These are phyloP conservation scores for Tubulanus polymorphus DNA, from an alignment of 2,888 invertebrate species.

Conservation along the genomic window DNA sequence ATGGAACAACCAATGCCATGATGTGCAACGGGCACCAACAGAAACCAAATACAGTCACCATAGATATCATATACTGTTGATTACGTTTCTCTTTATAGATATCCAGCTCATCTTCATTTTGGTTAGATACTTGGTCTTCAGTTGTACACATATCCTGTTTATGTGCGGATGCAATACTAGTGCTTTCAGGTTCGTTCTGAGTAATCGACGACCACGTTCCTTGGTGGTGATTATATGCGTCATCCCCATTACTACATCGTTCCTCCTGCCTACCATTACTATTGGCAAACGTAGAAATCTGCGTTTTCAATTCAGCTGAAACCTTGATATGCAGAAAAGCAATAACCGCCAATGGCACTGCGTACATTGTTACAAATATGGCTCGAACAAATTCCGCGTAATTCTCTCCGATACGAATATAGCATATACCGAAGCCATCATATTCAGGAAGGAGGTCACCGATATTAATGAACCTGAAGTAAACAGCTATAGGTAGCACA, in stretches of 20 bases:
- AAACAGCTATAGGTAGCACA: slow-evolving; percentile 70
- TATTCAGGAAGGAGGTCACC: slow-evolving; percentile 56
- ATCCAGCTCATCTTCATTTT: slow-evolving; percentile 46
- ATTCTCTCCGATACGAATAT: slow-evolving; percentile 34
- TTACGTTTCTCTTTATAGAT: slow-evolving; percentile 62
- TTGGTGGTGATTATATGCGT: slow-evolving; percentile 47
- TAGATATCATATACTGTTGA: slow-evolving; percentile 65
- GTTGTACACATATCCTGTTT: slow-evolving; percentile 10
- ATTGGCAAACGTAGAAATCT: slow-evolving; percentile 18
- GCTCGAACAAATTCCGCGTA: slow-evolving; percentile 48
- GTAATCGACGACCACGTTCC: slow-evolving; percentile 21
- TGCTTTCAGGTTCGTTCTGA: slow-evolving; percentile 16
- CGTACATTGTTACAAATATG: slow-evolving; percentile 55
- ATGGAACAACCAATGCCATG: slow-evolving; percentile 61
- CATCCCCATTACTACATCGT: slow-evolving; percentile 56
- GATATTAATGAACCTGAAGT: slow-evolving; percentile 68
- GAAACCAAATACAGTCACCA: slow-evolving; percentile 65
- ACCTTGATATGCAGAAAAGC: slow-evolving; percentile 66
- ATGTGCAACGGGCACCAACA: slow-evolving; percentile 67
- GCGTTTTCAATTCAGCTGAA: slow-evolving; percentile 59
- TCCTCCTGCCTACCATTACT: not conserved
- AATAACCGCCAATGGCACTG: slow-evolving; percentile 61
- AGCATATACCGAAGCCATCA: slow-evolving; percentile 44
- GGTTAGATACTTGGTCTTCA: slow-evolving; percentile 27
- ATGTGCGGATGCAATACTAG: slow-evolving; percentile 13